Conservation (phyloP, 2,888 invertebrate genomes). For the Aphidoletes aphidimyza region DNA sequence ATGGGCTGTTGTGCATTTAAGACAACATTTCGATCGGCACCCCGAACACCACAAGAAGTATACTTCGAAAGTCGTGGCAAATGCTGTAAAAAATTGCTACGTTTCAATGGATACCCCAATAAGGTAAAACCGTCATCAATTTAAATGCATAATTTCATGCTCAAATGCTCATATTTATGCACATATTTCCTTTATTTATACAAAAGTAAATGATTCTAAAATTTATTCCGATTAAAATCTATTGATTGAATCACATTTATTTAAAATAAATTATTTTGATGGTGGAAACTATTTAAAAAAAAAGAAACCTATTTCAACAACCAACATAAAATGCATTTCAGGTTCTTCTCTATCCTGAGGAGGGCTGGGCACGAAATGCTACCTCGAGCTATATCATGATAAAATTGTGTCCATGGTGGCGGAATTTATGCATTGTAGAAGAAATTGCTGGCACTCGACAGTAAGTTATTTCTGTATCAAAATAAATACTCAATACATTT, state of each 20-base stretch:
- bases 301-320: too few species aligned
- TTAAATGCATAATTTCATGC: not conserved
- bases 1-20: conserved; percentile 59
- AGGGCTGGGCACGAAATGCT: conserved; percentile 89
- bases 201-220: too few species aligned
- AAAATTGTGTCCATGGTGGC: conserved; percentile 88
- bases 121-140: conserved; percentile 71
- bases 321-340: conserved; percentile 64
- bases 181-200: too few species aligned
- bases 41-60: conserved; percentile 71
- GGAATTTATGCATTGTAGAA: conserved; percentile 83
- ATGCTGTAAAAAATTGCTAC: conserved; percentile 82
- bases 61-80: conserved; percentile 83
- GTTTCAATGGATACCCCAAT: conserved; percentile 84
- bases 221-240: too few species aligned
- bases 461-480: conserved; percentile 65
- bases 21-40: conserved; percentile 59
- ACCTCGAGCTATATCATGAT: conserved; percentile 88
- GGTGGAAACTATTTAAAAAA: too few species aligned
- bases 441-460: conserved; percentile 83
- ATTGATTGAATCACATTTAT: too few species aligned
- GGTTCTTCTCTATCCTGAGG: conserved; percentile 87
- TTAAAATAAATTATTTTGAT: too few species aligned
- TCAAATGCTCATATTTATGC: not conserved
- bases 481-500: conserved; percentile 35